Evolutionary conservation across 2,888 invertebrate genomes (phyloP), one percentile per base, ranked within the genome.

Genomic region (Pherbina coryleti): DNA sequence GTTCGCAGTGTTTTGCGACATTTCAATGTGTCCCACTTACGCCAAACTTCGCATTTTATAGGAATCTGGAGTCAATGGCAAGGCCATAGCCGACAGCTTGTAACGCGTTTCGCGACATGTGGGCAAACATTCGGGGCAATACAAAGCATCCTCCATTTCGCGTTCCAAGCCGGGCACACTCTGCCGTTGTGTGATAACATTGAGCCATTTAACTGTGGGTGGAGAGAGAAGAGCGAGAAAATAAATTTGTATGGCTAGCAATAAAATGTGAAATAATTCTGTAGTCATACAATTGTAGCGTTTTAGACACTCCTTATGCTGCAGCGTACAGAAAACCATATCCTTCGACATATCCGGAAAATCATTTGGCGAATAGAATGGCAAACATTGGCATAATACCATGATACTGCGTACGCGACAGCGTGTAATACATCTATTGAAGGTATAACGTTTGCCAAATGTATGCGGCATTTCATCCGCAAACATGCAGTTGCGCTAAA

Each of bases 401-500:
- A 89, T 86, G 0, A 93, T 87, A 14, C 92, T 91, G 28, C 86
- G 86, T 1, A 92, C 90, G 0, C 92, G 91, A 83, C 93, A 94
- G 34, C 89, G 88, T 17, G 92, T 90, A 67, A 94, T 90, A 83
- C 93, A 94, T 62, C 92, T 91, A 81, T 92, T 92, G 85, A 92
- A 92, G 2, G 92, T 92, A 53, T 82, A 82, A 5, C 17, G 31
- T 44, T 79, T 79, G 4, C 78, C 79, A 70, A 73, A 81, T 0
- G 60, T 9, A 0, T 85, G 78, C 0, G 84, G 82, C 1, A 84
- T 80, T 83, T 93, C 93, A 78, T 91, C 89, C 5, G 85, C 83
- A 81, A 93, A 93, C 17, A 91, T 88, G 79, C 93, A 93, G 69
- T 91, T 90, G 31, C 93, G 90, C 91, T 92, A 86, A n/a, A 7